Conservation (phyloP, 2,113 vertebrate species). For the Acrocephalus kingi region DNA sequence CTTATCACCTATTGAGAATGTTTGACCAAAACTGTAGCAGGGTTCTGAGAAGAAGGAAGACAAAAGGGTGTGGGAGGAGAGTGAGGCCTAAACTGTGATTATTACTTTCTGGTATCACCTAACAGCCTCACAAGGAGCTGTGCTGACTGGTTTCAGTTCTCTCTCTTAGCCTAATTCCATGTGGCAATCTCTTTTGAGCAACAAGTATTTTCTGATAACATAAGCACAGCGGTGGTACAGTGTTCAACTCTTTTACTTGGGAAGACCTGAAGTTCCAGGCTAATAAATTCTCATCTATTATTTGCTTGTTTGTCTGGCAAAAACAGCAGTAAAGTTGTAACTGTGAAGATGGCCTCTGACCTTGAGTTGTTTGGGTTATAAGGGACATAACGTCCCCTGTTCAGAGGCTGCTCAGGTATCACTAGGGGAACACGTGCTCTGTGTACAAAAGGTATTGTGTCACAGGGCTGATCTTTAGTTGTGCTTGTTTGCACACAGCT, state of each 20-base stretch:
- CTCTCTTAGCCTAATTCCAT: not conserved
- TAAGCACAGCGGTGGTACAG: not conserved
- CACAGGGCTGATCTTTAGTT: not conserved
- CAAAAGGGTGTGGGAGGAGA: not conserved
- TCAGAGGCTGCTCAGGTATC: not conserved
- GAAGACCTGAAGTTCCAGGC: not conserved
- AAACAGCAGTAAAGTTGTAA: not conserved
- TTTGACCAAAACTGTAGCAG: not conserved
- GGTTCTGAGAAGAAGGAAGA: not conserved
- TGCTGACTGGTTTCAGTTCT: not conserved
- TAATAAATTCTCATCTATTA: not conserved
- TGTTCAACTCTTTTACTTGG: not conserved
- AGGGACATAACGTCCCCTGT: not conserved
- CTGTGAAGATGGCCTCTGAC: not conserved
- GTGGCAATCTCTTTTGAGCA: not conserved
- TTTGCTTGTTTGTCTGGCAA: not conserved
- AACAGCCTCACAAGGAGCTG: not conserved
- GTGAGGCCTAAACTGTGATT: not conserved
- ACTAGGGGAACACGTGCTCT: not conserved
- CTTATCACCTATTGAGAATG: not conserved
- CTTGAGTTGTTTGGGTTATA: not conserved
- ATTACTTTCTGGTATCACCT: not conserved
- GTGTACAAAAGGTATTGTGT: not conserved
- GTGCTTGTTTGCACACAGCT: not conserved
- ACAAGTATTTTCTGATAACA: not conserved